Base-by-base conservation (phyloP, 2,797 vertebrate species). In the Syngnathus acus region DNA sequence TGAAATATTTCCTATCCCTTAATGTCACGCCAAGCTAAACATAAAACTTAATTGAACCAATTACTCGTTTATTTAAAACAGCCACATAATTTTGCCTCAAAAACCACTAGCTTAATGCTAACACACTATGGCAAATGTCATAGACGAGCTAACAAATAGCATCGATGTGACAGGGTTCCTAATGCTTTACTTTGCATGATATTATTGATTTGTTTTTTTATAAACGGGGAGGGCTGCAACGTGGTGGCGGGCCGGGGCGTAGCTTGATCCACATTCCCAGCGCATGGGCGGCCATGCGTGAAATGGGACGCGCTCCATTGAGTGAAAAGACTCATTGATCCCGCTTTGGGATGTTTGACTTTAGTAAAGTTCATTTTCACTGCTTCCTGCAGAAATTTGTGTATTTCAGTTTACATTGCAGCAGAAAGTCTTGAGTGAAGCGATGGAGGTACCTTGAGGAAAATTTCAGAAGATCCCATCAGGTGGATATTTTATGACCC, bases 251-350 rank as follows among this genome's bases (percentile, higher is more conserved):
- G 73, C 38, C 67, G 77, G 77, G 77, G 74, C 78, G 72, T 45
- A 67, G 55, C 71, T 82, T 47, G 74, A 78, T 86, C 88, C 78
- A 82, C 76, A 76, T 70, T 71, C 65, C 21, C 57, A 71, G 74
- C 61, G 71, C 78, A 70, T 76, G 75, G 70, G 76, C 89, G 83
- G 72, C 85, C 88, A 89, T 84, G 87, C 82, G 64, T 92, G 87
- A 94, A 94, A 94, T 93, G 14, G 82, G 92, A 93, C 91, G 0
- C 85, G 89, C 79, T 90, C 83, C 81, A 94, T 91, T 83, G 92
- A 93, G 89, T 5, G 10, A 50, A 66, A 68, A 68, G 64, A 62
- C 45, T 37, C 50, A 73, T 72, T 39, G 65, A 78, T 78, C 50
- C 5, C 17, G 40, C 16, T 40, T 62, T 21, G 19, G 19, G 19